Evolutionary conservation across 2,888 invertebrate species (phyloP).

Genomic region (Leptarthrus brevirostris): DNA sequence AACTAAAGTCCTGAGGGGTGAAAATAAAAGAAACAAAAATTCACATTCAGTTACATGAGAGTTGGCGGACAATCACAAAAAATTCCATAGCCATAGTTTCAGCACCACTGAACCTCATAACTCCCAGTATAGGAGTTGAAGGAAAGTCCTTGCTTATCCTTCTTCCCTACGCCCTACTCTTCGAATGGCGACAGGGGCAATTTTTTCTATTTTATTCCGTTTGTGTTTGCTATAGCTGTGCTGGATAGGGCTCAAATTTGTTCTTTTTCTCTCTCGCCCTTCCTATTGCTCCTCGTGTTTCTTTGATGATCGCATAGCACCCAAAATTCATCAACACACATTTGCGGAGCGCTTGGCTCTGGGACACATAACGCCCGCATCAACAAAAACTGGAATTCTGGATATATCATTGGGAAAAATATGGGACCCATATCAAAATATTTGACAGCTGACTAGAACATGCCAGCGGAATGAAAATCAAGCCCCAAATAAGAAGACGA

Average conservation of each 20-base stretch:
- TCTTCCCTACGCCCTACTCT: conserved; percentile 20
- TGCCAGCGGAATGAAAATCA: conserved; percentile 57
- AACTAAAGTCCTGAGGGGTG: conserved; percentile 13
- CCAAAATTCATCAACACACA: conserved; percentile 47
- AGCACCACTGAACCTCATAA: conserved; percentile 41
- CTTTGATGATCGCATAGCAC: conserved; percentile 43
- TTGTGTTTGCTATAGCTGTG: conserved; percentile 14
- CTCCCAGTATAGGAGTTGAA: conserved; percentile 26
- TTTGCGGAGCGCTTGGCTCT: conserved; percentile 6
- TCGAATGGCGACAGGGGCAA: conserved; percentile 20
- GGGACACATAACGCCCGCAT: conserved; percentile 17
- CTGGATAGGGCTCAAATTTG: background rate
- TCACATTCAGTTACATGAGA: conserved; percentile 36
- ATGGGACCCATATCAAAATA: conserved; percentile 68
- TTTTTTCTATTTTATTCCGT: conserved; percentile 23
- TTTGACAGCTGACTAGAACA: conserved; percentile 69
- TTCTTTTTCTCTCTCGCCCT: conserved; percentile 7
- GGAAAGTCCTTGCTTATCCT: conserved; percentile 44
- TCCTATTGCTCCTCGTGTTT: background rate
- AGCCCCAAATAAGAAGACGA: conserved; percentile 49
- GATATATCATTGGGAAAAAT: conserved; percentile 48
- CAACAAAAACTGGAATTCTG: conserved; percentile 44
- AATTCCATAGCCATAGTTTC: conserved; percentile 34
- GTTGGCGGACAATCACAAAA: conserved; percentile 41
- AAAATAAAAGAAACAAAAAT: conserved; percentile 32